Conservation (phyloP, 2,797 vertebrate species). For the Craterocephalus amniculus region DNA sequence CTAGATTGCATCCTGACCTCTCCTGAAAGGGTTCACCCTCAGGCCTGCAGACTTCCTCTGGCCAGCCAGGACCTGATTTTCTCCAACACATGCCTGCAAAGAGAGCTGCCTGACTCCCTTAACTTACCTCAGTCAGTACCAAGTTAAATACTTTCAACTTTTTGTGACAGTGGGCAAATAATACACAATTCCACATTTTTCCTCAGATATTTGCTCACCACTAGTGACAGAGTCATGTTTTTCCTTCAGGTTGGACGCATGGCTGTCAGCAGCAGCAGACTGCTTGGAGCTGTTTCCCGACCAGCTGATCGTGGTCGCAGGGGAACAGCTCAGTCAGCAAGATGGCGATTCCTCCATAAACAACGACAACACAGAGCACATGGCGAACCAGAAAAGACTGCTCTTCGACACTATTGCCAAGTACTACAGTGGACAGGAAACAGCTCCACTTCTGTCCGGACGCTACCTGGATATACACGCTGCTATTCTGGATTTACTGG, state of each 20-base stretch:
- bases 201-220: neutral
- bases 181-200: too few relatives aligned
- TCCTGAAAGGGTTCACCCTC: constrained; percentile 67
- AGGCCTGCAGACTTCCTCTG: constrained; percentile 37
- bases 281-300: constrained; percentile 91
- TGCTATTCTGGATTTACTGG: constrained; percentile 86
- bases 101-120: constrained; percentile 82
- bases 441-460: constrained; percentile 81
- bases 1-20: constrained; percentile 86
- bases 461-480: constrained; percentile 82
- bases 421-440: constrained; percentile 87
- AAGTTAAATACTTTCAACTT: neutral
- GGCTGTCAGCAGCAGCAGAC: constrained; percentile 86
- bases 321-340: constrained; percentile 83
- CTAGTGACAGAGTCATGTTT: neutral
- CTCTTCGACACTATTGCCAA: constrained; percentile 88
- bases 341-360: constrained; percentile 16
- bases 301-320: constrained; percentile 85
- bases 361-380: constrained; percentile 44
- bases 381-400: constrained; percentile 81
- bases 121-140: constrained; percentile 84
- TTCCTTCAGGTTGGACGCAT: constrained; percentile 81
- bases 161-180: neutral
- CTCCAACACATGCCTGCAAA: constrained; percentile 88
- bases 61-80: constrained; percentile 85